Conservation (phyloP, 2,113 vertebrate genomes). For the Orientallactaga bullata region DNA sequence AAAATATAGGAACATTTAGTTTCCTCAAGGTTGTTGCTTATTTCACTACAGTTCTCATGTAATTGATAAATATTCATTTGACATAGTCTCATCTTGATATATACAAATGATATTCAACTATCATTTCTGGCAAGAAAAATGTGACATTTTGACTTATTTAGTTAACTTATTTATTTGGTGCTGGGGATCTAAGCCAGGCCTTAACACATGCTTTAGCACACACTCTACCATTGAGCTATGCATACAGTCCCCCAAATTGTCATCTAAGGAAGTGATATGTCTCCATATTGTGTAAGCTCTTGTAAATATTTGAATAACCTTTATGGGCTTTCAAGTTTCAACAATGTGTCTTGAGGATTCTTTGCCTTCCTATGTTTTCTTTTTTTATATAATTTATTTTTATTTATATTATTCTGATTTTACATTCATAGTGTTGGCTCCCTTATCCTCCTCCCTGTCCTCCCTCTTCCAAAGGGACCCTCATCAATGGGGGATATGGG, state of each 20-base stretch:
- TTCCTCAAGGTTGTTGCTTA: not conserved
- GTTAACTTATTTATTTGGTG: not conserved
- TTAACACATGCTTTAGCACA: not conserved
- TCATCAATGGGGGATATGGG: no score
- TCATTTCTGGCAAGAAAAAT: constrained; percentile 20
- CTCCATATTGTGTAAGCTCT: not conserved
- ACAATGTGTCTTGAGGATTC: not conserved
- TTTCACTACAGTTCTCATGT: not conserved
- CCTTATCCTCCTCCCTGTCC: no score
- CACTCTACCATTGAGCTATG: not conserved
- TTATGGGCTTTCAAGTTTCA: constrained; percentile 26
- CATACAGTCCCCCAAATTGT: not conserved
- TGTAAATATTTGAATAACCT: constrained; percentile 55
- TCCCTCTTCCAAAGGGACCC: no score
- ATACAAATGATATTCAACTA: constrained; percentile 29
- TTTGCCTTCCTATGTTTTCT: constrained; percentile 35
- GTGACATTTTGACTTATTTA: not conserved
- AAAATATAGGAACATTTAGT: not conserved
- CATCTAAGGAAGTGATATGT: constrained; percentile 24
- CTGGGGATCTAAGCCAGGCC: not conserved
- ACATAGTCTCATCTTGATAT: constrained; percentile 27
- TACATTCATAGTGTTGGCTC: no score
- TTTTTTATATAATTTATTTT: no score
- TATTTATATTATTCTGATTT: no score
- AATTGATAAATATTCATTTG: not conserved